Evolutionary conservation across 2,888 invertebrate species (phyloP).

Genomic region (Entomobrya multifasciata): DNA sequence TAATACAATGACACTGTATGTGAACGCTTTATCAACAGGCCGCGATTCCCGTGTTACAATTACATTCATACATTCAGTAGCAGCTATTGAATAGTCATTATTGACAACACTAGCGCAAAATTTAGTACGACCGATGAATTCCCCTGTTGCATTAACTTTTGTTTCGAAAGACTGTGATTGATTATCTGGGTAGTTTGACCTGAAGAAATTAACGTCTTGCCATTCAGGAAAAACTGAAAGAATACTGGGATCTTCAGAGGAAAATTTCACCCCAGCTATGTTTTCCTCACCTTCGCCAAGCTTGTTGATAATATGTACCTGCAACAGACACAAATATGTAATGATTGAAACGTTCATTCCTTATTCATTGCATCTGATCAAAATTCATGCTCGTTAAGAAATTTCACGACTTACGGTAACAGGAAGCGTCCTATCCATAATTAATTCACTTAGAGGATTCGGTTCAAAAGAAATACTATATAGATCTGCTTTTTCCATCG

Average conservation of each 20-base stretch:
- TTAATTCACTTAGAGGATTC: constrained; percentile 80
- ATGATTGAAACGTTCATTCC: no score
- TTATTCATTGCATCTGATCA: neutral
- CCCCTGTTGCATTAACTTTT: constrained; percentile 79
- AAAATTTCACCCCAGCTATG: constrained; percentile 53
- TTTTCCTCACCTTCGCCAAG: constrained; percentile 4
- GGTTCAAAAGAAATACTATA: constrained; percentile 81
- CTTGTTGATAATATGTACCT: constrained; percentile 20
- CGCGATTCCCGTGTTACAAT: constrained; percentile 85
- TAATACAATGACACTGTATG: constrained; percentile 87
- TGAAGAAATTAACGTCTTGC: neutral
- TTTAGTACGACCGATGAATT: constrained; percentile 80
- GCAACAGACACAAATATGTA: no score
- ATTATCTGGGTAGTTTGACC: no score
- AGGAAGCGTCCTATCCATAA: constrained; percentile 82
- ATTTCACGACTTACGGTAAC: constrained; percentile 81
- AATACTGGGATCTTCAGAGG: constrained; percentile 69
- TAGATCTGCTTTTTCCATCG: constrained; percentile 78
- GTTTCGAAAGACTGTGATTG: neutral
- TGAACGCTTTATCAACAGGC: constrained; percentile 88
- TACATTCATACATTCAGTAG: constrained; percentile 80
- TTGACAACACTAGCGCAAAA: constrained; percentile 74
- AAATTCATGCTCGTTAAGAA: neutral
- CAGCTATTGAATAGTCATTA: neutral
- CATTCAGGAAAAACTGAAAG: constrained; percentile 53